A percentile compares a stretch with the other conserved stretches of the same genome.
These are phyloP conservation scores for Apomyelois bistriatella DNA, from an alignment of 2,888 invertebrate genomes.

Conservation along the genomic window DNA sequence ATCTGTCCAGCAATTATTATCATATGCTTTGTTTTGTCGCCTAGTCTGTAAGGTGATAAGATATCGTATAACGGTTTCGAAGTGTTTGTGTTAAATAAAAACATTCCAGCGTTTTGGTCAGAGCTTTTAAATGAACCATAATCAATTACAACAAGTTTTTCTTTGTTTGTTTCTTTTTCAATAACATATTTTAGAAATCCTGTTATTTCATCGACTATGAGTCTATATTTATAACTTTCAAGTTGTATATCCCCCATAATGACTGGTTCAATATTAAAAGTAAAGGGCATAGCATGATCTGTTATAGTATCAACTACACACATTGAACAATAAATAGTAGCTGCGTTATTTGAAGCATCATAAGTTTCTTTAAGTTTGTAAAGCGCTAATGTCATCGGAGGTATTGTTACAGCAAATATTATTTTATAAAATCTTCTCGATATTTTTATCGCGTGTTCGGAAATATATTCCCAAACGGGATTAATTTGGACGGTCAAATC, in stretches of 20 bases:
- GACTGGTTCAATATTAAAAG: slow-evolving; percentile 81
- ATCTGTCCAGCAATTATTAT: slow-evolving; percentile 91
- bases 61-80: slow-evolving; percentile 89
- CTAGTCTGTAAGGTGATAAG: slow-evolving; percentile 84
- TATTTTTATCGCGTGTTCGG: slow-evolving; percentile 48
- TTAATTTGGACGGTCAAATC: slow-evolving; percentile 67
- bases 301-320: slow-evolving; percentile 46
- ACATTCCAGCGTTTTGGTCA: slow-evolving; percentile 95
- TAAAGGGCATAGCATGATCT: slow-evolving; percentile 32
- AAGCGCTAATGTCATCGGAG: slow-evolving; percentile 87
- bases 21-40: slow-evolving; percentile 74
- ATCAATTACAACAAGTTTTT: slow-evolving; percentile 72
- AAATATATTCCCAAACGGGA: slow-evolving; percentile 59
- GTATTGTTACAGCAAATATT: slow-evolving; percentile 86
- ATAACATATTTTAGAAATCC: slow-evolving; percentile 90
- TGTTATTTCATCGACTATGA: slow-evolving; percentile 89
- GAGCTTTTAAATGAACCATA: slow-evolving; percentile 94
- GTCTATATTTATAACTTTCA: slow-evolving; percentile 88
- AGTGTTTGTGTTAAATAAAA: slow-evolving; percentile 94
- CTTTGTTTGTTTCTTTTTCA: slow-evolving; percentile 66
- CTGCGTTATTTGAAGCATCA: slow-evolving; percentile 50
- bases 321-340: slow-evolving; percentile 50
- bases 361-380: slow-evolving; percentile 76
- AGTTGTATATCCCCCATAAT: slow-evolving; percentile 89
- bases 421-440: slow-evolving; percentile 79